Evolutionary conservation across 2,888 invertebrate genomes (phyloP).

Genomic region (Mimas tiliae): DNA sequence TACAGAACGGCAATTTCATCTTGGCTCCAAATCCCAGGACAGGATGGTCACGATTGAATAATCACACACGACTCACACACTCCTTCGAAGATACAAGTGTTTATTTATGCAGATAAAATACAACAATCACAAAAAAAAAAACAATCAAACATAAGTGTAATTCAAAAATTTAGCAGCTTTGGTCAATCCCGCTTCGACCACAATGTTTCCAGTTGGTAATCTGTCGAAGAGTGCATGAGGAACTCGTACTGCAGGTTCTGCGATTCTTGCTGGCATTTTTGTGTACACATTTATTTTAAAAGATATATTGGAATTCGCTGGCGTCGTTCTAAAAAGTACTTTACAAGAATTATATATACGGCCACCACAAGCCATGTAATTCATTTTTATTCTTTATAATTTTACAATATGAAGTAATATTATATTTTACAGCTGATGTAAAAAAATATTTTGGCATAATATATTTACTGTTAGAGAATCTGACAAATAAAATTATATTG

Average conservation of each 20-base stretch:
- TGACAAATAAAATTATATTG: too few species aligned
- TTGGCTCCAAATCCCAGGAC: too few species aligned
- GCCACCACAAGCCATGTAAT: conserved; percentile 64
- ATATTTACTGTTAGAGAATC: background rate
- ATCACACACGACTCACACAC: too few species aligned
- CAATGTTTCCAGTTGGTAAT: conserved; percentile 50
- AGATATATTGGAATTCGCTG: conserved; percentile 51
- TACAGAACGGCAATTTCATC: too few species aligned
- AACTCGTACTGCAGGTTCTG: conserved; percentile 36
- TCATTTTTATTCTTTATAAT: conserved; percentile 51
- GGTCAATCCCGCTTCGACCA: conserved; percentile 46
- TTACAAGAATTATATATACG: conserved; percentile 52
- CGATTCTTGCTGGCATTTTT: conserved; percentile 14
- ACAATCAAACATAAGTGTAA: conserved; percentile 34
- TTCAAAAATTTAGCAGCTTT: conserved; percentile 36
- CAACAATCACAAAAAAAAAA: too few species aligned
- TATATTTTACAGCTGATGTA: background rate
- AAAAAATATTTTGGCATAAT: background rate
- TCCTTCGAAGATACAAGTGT: too few species aligned
- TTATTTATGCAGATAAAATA: too few species aligned
- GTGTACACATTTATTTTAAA: conserved; percentile 42
- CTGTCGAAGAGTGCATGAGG: conserved; percentile 38
- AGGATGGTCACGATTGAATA: too few species aligned
- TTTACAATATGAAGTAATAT: too few species aligned
- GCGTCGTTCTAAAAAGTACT: conserved; percentile 62